A percentile compares a stretch with the other conserved stretches of the same genome.
phyloP scores from a whole-genome alignment of 2,888 invertebrate species.

The Xylophagus ater region DNA sequence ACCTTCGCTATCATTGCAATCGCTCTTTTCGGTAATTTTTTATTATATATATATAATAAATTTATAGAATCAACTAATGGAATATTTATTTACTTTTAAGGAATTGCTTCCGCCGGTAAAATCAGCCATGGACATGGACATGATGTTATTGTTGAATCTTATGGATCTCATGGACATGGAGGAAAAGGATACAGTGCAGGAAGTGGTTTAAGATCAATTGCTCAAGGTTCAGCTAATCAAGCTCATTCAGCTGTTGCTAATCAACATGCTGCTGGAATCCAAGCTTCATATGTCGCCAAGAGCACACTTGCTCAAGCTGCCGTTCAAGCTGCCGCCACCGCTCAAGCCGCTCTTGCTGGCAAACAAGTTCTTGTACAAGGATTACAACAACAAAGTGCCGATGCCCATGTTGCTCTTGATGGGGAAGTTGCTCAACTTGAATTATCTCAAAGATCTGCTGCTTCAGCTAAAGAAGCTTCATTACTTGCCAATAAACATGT shows the following conservation, averaged over 20 bases:
- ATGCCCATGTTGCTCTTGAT: slow-evolving; percentile 53
- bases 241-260: slow-evolving; percentile 55
- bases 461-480: slow-evolving; percentile 51
- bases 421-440: slow-evolving; percentile 59
- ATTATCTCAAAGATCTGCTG: slow-evolving; percentile 56
- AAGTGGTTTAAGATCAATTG: slow-evolving; percentile 44
- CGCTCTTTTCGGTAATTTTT: slow-evolving; percentile 3
- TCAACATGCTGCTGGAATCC: too few species aligned
- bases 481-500: slow-evolving; percentile 57
- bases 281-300: too few species aligned
- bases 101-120: too few species aligned
- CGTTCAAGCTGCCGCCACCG: slow-evolving; percentile 50
- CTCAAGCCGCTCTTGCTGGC: slow-evolving; percentile 50
- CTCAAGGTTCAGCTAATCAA: slow-evolving; percentile 56
- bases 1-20: background rate
- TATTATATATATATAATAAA: background rate
- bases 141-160: too few species aligned
- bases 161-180: too few species aligned
- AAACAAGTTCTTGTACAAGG: slow-evolving; percentile 50
- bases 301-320: slow-evolving; percentile 39
- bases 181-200: background rate
- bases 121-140: too few species aligned
- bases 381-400: slow-evolving; percentile 56
- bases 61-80: background rate
- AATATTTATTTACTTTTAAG: too few species aligned